phyloP scores from a whole-genome alignment of 2,797 vertebrate species.

The Acrocephalus scirpaceus region DNA sequence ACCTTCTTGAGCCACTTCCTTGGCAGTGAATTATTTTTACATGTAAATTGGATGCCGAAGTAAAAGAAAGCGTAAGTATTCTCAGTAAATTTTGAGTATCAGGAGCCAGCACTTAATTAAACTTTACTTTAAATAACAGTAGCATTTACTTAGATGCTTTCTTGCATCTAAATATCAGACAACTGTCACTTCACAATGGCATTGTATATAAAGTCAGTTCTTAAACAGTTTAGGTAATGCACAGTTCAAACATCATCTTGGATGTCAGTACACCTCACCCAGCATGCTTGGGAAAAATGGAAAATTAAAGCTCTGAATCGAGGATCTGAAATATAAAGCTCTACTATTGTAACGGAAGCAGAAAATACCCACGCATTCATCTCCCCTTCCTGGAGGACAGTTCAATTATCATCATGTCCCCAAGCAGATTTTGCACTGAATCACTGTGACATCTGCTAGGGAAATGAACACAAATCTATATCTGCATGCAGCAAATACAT shows the following conservation, averaged over 20 bases:
- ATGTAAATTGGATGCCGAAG: neutral
- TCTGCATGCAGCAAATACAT: neutral
- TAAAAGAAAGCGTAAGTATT: neutral
- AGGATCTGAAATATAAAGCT: neutral
- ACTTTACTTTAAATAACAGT: neutral
- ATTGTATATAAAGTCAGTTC: neutral
- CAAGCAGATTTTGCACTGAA: slow-evolving; percentile 26
- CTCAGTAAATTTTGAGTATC: neutral
- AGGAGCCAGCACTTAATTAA: neutral
- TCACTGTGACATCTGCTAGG: slow-evolving; percentile 40
- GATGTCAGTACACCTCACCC: neutral
- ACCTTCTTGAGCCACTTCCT: neutral
- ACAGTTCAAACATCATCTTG: neutral
- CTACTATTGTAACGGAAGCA: neutral
- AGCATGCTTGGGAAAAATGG: neutral
- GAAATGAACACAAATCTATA: slow-evolving; percentile 34
- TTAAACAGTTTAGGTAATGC: neutral
- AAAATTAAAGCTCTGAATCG: neutral
- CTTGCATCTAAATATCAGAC: neutral
- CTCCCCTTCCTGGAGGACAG: neutral
- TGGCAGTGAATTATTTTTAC: neutral
- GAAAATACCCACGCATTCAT: neutral
- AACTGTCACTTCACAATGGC: neutral
- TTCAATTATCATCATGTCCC: slow-evolving; percentile 6
- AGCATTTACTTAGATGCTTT: neutral